Percentiles rank a stretch among this genome's conserved stretches.
phyloP scores from a whole-genome alignment of 2,888 invertebrate genomes.

The Erebia aethiops region DNA sequence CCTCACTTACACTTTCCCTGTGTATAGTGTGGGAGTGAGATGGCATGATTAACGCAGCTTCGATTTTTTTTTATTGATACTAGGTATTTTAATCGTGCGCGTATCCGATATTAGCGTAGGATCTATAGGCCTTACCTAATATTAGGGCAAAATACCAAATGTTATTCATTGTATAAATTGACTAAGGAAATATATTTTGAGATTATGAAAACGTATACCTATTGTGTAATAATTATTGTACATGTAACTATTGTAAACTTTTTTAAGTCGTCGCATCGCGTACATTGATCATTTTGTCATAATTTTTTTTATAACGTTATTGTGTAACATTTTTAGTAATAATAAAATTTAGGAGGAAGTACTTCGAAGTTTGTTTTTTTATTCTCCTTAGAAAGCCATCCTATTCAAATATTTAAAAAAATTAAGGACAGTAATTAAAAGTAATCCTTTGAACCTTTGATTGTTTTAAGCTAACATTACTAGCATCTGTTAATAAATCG shows the following conservation, averaged over 20 bases:
- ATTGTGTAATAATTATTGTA: slow-evolving; percentile 27
- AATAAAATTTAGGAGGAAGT: slow-evolving; percentile 68
- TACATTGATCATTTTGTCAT: slow-evolving; percentile 53
- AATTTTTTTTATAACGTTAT: slow-evolving; percentile 66
- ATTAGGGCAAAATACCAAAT: slow-evolving; percentile 56
- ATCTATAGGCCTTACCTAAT: background rate
- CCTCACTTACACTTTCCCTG: too few relatives aligned
- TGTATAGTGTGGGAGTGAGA: too few relatives aligned
- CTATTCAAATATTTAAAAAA: too few relatives aligned
- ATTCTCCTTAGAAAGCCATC: background rate
- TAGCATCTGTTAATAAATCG: too few relatives aligned
- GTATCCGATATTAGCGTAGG: background rate
- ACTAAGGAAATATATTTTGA: slow-evolving; percentile 66
- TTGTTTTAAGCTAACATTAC: too few relatives aligned
- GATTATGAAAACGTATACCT: slow-evolving; percentile 65
- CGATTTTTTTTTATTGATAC: too few relatives aligned
- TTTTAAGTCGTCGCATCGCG: slow-evolving; percentile 40
- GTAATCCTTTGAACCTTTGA: too few relatives aligned
- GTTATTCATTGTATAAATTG: slow-evolving; percentile 65
- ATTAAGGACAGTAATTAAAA: too few relatives aligned
- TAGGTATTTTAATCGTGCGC: background rate
- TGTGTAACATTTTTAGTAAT: slow-evolving; percentile 70
- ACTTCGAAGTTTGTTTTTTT: slow-evolving; percentile 44
- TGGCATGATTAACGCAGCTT: too few relatives aligned
- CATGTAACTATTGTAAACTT: slow-evolving; percentile 50